These are phyloP conservation scores for Acanthurus lineatus DNA, from an alignment of 2,797 vertebrate species.

Conservation along the genomic window DNA sequence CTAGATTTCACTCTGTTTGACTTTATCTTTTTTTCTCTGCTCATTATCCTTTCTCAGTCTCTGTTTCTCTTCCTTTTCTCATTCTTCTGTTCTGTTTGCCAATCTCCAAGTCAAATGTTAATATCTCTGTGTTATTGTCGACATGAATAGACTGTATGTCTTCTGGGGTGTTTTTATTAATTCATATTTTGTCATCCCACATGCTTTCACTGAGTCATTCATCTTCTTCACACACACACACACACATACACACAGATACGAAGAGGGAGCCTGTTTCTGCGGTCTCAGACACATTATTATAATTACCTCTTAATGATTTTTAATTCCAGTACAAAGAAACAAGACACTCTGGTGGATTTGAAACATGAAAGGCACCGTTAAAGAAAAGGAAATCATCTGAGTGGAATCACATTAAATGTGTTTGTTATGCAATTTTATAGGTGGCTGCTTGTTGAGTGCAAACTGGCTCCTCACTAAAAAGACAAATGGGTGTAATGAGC, in stretches of 20 bases:
- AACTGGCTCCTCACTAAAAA: slow-evolving; percentile 42
- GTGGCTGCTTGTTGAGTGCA: slow-evolving; percentile 38
- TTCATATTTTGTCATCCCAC: slow-evolving; percentile 61
- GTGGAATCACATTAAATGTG: slow-evolving; percentile 58
- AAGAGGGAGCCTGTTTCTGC: slow-evolving; percentile 38
- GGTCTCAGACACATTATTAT: slow-evolving; percentile 72
- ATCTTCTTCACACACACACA: slow-evolving; percentile 3
- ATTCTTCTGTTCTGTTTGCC: slow-evolving; percentile 54
- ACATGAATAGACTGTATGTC: slow-evolving; percentile 49
- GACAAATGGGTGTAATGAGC: slow-evolving; percentile 56
- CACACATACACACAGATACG: slow-evolving; percentile 15
- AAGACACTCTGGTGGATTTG: slow-evolving; percentile 60
- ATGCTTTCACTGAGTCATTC: slow-evolving; percentile 56
- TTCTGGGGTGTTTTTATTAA: slow-evolving; percentile 62
- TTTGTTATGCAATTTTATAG: slow-evolving; percentile 57
- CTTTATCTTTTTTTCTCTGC: slow-evolving; percentile 46
- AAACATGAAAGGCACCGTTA: slow-evolving; percentile 54
- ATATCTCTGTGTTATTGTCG: slow-evolving; percentile 46
- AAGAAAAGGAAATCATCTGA: slow-evolving; percentile 58
- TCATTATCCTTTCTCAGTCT: slow-evolving; percentile 44
- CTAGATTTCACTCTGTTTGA: slow-evolving; percentile 66
- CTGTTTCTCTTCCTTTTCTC: slow-evolving; percentile 21
- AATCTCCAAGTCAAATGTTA: slow-evolving; percentile 60
- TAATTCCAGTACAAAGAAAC: slow-evolving; percentile 74
- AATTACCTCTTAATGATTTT: slow-evolving; percentile 77